Evolutionary conservation across 2,888 invertebrate genomes (phyloP), one percentile per base, ranked within the genome.

Genomic region (Galeruca laticollis): DNA sequence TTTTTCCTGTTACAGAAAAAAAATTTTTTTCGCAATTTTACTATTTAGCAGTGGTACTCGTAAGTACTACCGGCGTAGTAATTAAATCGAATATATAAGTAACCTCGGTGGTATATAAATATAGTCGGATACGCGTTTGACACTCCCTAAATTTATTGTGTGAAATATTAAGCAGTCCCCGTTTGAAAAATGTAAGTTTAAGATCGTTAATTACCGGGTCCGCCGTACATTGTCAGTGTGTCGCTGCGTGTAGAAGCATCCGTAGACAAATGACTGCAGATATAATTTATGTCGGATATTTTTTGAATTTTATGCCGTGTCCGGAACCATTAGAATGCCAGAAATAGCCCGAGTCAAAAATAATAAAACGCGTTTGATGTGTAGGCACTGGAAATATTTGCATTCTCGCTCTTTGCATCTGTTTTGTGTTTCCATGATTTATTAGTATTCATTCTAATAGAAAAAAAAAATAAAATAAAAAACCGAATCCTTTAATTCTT

Each of bases 201-300:
- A 84, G 81, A 82, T 84, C 85, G 85, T 85, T 85, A 85, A 85
- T 85, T 85, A 85, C 83, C 76, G 80, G 82, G 82, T 80, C 84
- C 84, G 82, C 84, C 84, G 83, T 82, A 81, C 49, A 81, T 82
- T 84, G 85, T 85, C 85, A 82, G 78, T 75, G 80, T 78, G 82
- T 82, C 83, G 81, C 83, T 82, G 83, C 80, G 26, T 81, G 81
- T 82, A 82, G 82, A 78, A 80, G 79, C 81, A 79, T 76, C 76
- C 79, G 84, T 80, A 83, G 85, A 84, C 85, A 85, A 85, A 85
- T 85, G 83, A 84, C 83, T 80, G 80, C 80, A 76, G 78, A 78
- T 75, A 81, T 84, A 83, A 85, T 84, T 84, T 84, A 84, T 84
- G 80, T 78, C 71, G 73, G 71, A 76, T 74, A 76, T 78, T 78